These are phyloP conservation scores for Acronicta aceris DNA, from an alignment of 2,888 invertebrate genomes.

Conservation along the genomic window DNA sequence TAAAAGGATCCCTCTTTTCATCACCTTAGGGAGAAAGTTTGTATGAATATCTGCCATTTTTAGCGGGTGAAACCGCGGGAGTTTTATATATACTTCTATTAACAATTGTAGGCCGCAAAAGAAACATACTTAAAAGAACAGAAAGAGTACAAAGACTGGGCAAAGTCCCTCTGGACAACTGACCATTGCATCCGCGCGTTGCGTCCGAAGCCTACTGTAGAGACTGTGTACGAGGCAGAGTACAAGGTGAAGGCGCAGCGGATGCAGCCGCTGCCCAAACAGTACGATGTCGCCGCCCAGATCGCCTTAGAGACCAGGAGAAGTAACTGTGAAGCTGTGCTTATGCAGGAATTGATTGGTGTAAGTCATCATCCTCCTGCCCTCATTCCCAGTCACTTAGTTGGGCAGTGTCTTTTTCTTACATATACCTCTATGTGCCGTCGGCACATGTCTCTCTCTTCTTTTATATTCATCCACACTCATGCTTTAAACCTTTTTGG, in stretches of 20 bases:
- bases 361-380: constrained; percentile 71
- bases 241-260: constrained; percentile 67
- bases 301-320: constrained; percentile 65
- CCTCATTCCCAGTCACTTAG: no score
- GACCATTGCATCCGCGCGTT: constrained; percentile 74
- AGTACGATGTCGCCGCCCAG: constrained; percentile 74
- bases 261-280: constrained; percentile 68
- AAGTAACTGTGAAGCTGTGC: constrained; percentile 61
- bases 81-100: no score
- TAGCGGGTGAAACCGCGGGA: no score
- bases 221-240: constrained; percentile 76
- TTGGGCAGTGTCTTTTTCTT: no score
- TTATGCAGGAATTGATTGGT: constrained; percentile 66
- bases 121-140: constrained; percentile 74
- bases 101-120: constrained; percentile 66
- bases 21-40: no score
- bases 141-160: constrained; percentile 78
- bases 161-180: constrained; percentile 71
- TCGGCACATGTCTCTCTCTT: no score
- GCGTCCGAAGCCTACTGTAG: constrained; percentile 73
- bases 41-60: no score
- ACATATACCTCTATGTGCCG: no score
- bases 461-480: no score
- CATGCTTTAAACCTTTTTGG: no score
- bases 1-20: no score